Percentiles rank a stretch among this genome's conserved stretches.
Evolutionary conservation across 2,888 invertebrate genomes (phyloP).

Genomic region (Drosophila picticornis): DNA sequence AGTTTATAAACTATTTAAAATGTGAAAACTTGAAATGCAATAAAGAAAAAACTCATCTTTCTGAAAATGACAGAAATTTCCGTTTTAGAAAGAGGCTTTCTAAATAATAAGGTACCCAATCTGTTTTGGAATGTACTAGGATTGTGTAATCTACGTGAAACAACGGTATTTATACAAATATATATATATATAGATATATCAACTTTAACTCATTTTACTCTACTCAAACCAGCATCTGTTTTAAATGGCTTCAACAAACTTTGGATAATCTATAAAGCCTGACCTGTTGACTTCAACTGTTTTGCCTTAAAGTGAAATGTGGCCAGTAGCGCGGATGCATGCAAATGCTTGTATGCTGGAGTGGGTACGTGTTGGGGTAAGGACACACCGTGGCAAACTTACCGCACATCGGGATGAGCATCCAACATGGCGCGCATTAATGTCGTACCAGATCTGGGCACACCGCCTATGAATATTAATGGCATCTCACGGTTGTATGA

Average conservation of each 20-base stretch:
- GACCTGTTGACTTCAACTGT: constrained; percentile 30
- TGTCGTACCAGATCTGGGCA: constrained; percentile 98
- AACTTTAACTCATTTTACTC: background rate
- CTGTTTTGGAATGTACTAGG: background rate
- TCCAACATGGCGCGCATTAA: constrained; percentile 99
- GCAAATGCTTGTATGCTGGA: background rate
- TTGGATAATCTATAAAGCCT: constrained; percentile 1
- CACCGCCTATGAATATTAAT: constrained; percentile 98
- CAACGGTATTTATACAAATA: background rate
- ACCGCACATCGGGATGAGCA: constrained; percentile 98
- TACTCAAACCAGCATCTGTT: background rate
- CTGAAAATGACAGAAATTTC: background rate
- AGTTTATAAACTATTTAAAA: background rate
- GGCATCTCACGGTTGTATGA: constrained; percentile 95
- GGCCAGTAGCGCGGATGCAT: constrained; percentile 9
- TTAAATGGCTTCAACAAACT: constrained; percentile 2
- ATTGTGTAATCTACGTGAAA: background rate
- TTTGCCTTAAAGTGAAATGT: constrained; percentile 6
- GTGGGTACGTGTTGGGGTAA: background rate
- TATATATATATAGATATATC: background rate
- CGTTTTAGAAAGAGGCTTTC: background rate
- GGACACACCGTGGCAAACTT: constrained; percentile 64
- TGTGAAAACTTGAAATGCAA: background rate
- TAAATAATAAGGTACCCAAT: background rate
- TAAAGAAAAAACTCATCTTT: background rate